A percentile compares a stretch with the other conserved stretches of the same genome.
phyloP scores from a whole-genome alignment of 2,113 vertebrate genomes.

The Thamnophis sirtalis region DNA sequence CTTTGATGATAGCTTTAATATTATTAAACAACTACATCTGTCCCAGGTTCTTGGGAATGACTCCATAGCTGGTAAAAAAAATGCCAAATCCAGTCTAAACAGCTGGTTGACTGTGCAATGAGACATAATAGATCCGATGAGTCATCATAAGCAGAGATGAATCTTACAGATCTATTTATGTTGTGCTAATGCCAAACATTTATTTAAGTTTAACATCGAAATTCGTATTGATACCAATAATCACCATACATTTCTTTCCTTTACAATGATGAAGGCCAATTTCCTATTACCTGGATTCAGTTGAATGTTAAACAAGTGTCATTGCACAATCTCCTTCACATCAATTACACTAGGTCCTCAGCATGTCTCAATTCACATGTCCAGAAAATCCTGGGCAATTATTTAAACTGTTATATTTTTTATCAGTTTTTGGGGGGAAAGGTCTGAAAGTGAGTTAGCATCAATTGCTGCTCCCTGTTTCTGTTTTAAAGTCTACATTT shows the following conservation, averaged over 20 bases:
- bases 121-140: not conserved
- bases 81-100: not conserved
- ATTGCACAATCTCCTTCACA: not conserved
- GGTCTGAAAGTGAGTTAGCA: not conserved
- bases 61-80: not conserved
- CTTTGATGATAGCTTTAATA: not conserved
- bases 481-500: not conserved
- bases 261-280: not conserved
- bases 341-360: not conserved
- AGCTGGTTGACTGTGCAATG: not conserved
- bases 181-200: not conserved
- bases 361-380: not conserved
- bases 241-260: not conserved
- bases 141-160: not conserved
- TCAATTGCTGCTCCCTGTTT: not conserved
- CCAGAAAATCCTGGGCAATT: not conserved
- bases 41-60: not conserved
- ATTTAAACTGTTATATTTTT: not conserved
- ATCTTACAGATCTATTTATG: not conserved
- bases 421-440: not conserved
- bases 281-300: not conserved
- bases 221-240: not conserved
- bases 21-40: not conserved
- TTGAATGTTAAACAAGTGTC: not conserved
- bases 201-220: not conserved